Base-by-base conservation (phyloP, 2,888 invertebrate genomes). In the Callyntrura sp. region DNA sequence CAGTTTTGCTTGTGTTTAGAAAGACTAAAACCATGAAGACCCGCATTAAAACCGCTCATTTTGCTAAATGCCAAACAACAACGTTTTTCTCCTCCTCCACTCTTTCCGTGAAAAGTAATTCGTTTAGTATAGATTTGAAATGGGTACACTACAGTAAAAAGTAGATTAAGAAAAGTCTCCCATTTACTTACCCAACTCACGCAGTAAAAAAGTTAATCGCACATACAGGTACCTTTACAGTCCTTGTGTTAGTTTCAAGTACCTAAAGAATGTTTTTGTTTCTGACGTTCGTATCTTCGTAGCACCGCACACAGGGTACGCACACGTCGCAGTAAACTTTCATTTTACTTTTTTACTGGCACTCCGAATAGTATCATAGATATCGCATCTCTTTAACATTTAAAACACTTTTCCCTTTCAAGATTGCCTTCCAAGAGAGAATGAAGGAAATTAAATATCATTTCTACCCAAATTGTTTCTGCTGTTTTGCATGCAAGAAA, bases 401-500 rank as follows among this genome's bases (percentile, higher is more conserved):
- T 81, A 62, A 81, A 81, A 55, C 57, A 60, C 62, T 76, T 70
- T 45, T 45, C 48, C 1, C 62, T 8, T 68, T 68, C 35, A 35
- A n/a, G 20, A 35, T 78, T 78, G 17, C 14, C 28, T 43, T 60
- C 35, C 62, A 17, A n/a, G 20, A 28, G 17, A 81, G 28, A 81
- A 57, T 62, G 82, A 82, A 65, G 8, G 20, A 82, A 82, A 82
- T 82, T 82, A 82, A 82, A 65, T 65, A 82, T 45, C 82, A 65
- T 82, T 65, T 82, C 65, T 65, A 82, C 65, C 45, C 82, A 82
- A 82, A 82, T 82, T 82, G 82, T 51, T 82, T 48, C 28, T 48
- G 25, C 28, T 76, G 8, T n/a, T n/a, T 55, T 14, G 14, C 11
- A 9, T 5, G 14, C 14, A 1, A 9, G 35, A 35, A 8, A 28